Base-by-base conservation (phyloP, 2,797 vertebrate genomes). In the Eospalax fontanierii region DNA sequence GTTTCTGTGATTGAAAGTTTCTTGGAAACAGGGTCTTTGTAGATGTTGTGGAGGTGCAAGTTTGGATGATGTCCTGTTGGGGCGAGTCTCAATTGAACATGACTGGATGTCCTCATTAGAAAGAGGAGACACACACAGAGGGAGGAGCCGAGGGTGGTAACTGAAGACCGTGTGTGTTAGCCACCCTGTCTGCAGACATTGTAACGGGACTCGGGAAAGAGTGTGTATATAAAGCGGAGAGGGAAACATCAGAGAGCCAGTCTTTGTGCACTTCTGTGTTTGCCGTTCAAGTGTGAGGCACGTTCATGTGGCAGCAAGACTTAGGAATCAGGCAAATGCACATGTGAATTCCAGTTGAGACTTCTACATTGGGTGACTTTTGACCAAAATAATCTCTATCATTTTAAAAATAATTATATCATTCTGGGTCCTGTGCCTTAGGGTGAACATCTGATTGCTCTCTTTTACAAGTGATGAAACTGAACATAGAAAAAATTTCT, bases 21-120 rank as follows among this genome's bases (percentile, higher is more conserved):
- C 70, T 96, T 88, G 50, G 28, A 71, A 93, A 68, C 43, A 66
- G 28, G 15, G 35, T 57, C 63, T 92, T 76, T 81, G 38, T 3
- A 12, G 30, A 19, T 40, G 5, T 78, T n/a, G 50, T 28, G 28
- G 38, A 28, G 35, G 21, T 70, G 4, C 19, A 74, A 38, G 28
- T 78, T 88, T 57, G 57, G 61, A 87, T 8, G 75, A 68, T 50
- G 10, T 71, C 11, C 30, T 73, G 14, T 1, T 90, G 22, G 24
- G 50, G n/a, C 63, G 19, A 28, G 16, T 61, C 28, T 50, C 84
- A n/a, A 43, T 91, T 6, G 35, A 54, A 5, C 76, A 8, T 85
- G 54, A 83, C 10, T 83, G 5, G 11, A 38, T 74, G 40, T 93
- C 50, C 5, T 70, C 73, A 35, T 78, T 57, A 38, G 50, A 88